These are phyloP conservation scores for Pangasianodon gigas DNA, from an alignment of 2,113 vertebrate species.

Conservation along the genomic window DNA sequence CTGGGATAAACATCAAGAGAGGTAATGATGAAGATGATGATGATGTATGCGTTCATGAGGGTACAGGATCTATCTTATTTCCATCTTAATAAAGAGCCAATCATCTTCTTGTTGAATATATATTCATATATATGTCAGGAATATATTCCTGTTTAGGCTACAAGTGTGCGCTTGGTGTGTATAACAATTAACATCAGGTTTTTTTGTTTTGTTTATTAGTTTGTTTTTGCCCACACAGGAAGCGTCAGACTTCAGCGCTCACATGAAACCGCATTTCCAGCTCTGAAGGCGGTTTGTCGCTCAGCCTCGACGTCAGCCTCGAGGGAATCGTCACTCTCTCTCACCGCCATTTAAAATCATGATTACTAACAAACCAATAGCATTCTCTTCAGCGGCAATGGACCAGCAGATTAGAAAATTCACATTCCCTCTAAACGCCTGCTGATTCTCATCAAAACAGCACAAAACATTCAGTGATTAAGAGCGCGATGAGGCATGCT, in stretches of 20 bases:
- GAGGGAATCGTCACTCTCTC: constrained; percentile 72
- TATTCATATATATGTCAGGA: no score
- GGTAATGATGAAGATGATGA: neutral
- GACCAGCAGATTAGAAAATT: constrained; percentile 82
- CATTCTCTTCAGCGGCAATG: constrained; percentile 80
- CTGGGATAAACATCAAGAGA: neutral
- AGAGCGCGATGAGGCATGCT: constrained; percentile 97
- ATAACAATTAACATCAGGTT: neutral
- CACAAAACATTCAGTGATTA: constrained; percentile 99
- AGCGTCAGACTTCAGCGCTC: constrained; percentile 59
- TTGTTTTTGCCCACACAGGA: constrained; percentile 35
- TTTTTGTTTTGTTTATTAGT: neutral
- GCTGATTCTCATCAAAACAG: constrained; percentile 98
- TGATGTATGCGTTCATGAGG: neutral
- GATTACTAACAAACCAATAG: constrained; percentile 83
- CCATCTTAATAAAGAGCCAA: neutral
- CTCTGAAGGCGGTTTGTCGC: constrained; percentile 75
- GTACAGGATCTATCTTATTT: neutral
- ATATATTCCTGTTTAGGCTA: neutral
- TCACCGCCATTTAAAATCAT: constrained; percentile 77
- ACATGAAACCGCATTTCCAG: constrained; percentile 33
- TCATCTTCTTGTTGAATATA: neutral
- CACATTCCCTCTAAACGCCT: constrained; percentile 80
- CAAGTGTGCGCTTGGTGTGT: neutral
- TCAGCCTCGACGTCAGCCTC: constrained; percentile 67